Base-by-base conservation (phyloP, 2,888 invertebrate species). In the Lasioglossum oenotherae region DNA sequence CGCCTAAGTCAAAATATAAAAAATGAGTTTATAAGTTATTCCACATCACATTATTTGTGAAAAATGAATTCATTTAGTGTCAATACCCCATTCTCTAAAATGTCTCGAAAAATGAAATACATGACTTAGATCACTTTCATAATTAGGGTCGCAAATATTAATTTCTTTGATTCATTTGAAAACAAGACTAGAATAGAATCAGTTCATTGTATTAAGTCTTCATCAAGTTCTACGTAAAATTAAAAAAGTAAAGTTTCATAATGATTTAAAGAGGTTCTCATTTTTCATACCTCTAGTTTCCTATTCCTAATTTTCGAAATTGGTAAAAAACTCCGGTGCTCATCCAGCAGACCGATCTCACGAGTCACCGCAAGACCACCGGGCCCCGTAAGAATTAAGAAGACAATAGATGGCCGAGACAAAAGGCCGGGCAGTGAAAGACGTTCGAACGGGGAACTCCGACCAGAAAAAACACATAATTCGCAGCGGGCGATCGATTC, bases 401-500 rank as follows among this genome's bases (percentile, higher is more conserved):
- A 49, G 23, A 74, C 38, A 74, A 67, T 71, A 44, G 27, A 31
- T 12, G 16, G 10, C 12, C 35, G 35, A 71, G 46, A 74, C 67
- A 53, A 78, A 78, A 46, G 31, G 14, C 1, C 4, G 41, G 6
- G 10, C 5, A 16, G 23, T 38, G 35, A 60, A 76, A 14, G 73
- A 67, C n/a, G 71, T 41, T 41, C 38, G n/a, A 71, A n/a, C 67
- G 53, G 67, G 44, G 44, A 46, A 27, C 31, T 57, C 19, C 31
- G 31, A 16, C 31, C 31, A 44, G 53, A 41, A 71, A 73, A 67
- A 64, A 23, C 64, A 19, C 44, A 67, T 12, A 75, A 82, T 72
- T 83, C 72, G 23, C 64, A 76, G 41, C 83, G 60, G 78, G 88
- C 90, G 88, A 84, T 89, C 85, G 74, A 49, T 46, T 76, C 57